Conservation (phyloP, 2,113 vertebrate species). For the Elgaria multicarinata region DNA sequence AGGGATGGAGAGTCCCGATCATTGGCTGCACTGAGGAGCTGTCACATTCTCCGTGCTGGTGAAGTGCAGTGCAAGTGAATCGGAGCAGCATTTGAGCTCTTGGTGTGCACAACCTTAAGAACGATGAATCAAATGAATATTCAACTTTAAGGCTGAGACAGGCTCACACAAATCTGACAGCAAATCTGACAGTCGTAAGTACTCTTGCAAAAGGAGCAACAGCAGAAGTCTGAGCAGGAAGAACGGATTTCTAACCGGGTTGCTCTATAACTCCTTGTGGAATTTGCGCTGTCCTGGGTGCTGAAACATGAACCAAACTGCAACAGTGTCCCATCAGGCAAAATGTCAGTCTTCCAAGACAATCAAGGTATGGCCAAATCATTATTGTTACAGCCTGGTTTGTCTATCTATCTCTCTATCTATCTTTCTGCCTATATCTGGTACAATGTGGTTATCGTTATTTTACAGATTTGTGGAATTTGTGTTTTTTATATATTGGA, state of each 20-base stretch:
- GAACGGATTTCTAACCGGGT: slow-evolving; percentile 29
- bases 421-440: background rate
- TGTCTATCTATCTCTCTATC: background rate
- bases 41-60: slow-evolving; percentile 64
- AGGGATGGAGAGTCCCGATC: slow-evolving; percentile 59
- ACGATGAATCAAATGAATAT: slow-evolving; percentile 59
- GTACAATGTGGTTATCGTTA: slow-evolving; percentile 3
- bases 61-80: slow-evolving; percentile 63
- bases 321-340: slow-evolving; percentile 88
- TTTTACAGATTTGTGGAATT: background rate
- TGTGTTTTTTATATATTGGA: no score
- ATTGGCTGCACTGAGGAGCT: slow-evolving; percentile 64
- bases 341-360: slow-evolving; percentile 84
- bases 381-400: background rate
- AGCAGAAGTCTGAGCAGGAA: slow-evolving; percentile 48
- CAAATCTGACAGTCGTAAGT: slow-evolving; percentile 60
- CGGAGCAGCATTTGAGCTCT: slow-evolving; percentile 57
- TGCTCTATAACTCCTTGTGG: slow-evolving; percentile 24
- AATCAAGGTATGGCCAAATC: slow-evolving; percentile 82
- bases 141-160: slow-evolving; percentile 63
- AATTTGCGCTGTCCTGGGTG: slow-evolving; percentile 62
- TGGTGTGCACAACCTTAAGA: slow-evolving; percentile 48
- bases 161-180: slow-evolving; percentile 56
- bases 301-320: slow-evolving; percentile 91
- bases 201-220: slow-evolving; percentile 52